Conservation (phyloP, 2,888 invertebrate genomes). For the Drosophila setosimentum region DNA sequence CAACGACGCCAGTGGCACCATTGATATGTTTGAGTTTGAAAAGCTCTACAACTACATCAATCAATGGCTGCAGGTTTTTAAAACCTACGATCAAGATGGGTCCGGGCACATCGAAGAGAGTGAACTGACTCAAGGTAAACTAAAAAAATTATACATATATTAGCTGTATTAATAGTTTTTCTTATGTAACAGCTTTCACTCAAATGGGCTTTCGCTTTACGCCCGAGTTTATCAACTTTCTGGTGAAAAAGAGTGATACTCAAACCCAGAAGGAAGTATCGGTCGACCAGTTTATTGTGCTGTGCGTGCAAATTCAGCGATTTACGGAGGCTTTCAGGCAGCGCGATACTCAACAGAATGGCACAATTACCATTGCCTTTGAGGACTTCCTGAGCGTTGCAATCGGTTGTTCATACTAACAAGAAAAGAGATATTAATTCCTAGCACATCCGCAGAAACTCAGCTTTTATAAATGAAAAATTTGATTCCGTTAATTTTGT, state of each 20-base stretch:
- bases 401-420: slow-evolving; percentile 88
- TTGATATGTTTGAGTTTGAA: slow-evolving; percentile 93
- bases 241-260: slow-evolving; percentile 90
- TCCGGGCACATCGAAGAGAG: slow-evolving; percentile 93
- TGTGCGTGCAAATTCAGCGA: slow-evolving; percentile 94
- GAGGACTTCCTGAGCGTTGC: slow-evolving; percentile 96
- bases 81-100: slow-evolving; percentile 93
- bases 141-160: background rate
- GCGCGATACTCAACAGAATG: slow-evolving; percentile 92
- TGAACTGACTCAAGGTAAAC: slow-evolving; percentile 90
- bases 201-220: slow-evolving; percentile 96
- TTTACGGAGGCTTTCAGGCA: slow-evolving; percentile 94
- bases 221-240: slow-evolving; percentile 90
- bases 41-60: slow-evolving; percentile 94
- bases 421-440: background rate
- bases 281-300: slow-evolving; percentile 94
- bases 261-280: slow-evolving; percentile 88
- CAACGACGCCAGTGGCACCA: slow-evolving; percentile 92
- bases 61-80: slow-evolving; percentile 94
- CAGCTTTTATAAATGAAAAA: slow-evolving; percentile 43
- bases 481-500: slow-evolving; percentile 54
- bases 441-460: slow-evolving; percentile 22
- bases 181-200: slow-evolving; percentile 88
- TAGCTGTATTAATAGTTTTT: background rate
- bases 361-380: slow-evolving; percentile 93